Evolutionary conservation across 2,888 invertebrate species (phyloP), one percentile per base, ranked within the genome.

Genomic region (Eupithecia vulgata): DNA sequence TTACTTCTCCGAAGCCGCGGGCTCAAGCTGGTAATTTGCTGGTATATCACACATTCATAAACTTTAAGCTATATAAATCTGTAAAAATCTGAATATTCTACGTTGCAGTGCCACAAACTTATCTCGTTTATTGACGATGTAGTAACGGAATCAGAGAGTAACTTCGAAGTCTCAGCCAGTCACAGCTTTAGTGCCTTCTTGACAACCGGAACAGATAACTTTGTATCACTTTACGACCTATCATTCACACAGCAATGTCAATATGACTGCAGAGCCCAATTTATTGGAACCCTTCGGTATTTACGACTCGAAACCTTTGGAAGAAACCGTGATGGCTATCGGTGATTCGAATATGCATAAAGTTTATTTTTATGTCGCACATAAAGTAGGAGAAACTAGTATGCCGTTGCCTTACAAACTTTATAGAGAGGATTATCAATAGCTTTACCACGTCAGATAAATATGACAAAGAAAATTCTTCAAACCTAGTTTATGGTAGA

Each of bases 281-380:
- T 87, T 87, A 87, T 86, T 80, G 81, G 78, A 74, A 79, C 79
- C 83, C 80, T 79, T 81, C 73, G 76, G 76, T 80, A 84, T 87
- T 86, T 86, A 86, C 82, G 84, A 84, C 73, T 80, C 75, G 48
- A 71, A 72, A 75, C 79, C 78, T 82, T 80, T 81, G 78, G 83
- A 83, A 79, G 83, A 65, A 67, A 67, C 71, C 65, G 71, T 73
- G 75, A 75, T 85, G 82, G 82, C 83, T 81, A 83, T 80, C 78
- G 80, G 80, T 74, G 75, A 76, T 73, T 71, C 72, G 73, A 77
- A 79, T 76, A 75, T 76, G 74, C 72, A 71, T 72, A 74, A 61
- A 73, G 68, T 68, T 65, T 61, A 66, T 72, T 75, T 75, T 75
- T 75, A 75, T 75, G 61, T 70, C 61, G n/a, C 68, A 70, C 70